A percentile compares a stretch with the other conserved stretches of the same genome.
Conservation (phyloP, 2,113 vertebrate species). For the Bubo scandiacus region DNA sequence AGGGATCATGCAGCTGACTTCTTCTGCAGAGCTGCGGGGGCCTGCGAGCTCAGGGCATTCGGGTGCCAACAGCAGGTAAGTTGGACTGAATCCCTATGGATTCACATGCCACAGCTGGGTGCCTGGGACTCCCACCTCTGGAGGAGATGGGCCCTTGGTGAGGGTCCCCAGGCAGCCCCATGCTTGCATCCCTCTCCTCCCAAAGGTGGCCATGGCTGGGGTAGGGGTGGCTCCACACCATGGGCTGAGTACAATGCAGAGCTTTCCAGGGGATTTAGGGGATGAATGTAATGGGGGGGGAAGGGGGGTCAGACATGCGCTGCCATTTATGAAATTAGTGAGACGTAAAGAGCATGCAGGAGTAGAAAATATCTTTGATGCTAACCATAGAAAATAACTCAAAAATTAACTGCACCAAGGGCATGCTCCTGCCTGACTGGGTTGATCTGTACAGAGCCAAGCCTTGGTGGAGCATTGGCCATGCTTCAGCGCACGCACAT, state of each 20-base stretch:
- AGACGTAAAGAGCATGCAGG: not conserved
- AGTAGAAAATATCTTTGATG: constrained; percentile 3
- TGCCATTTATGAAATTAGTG: constrained; percentile 14
- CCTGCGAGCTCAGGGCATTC: not conserved
- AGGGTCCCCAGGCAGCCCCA: not conserved
- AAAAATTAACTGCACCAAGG: not conserved
- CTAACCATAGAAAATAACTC: constrained; percentile 46
- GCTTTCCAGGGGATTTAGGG: not conserved
- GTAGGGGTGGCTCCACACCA: not conserved
- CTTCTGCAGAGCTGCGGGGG: not conserved
- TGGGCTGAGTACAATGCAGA: rapidly evolving
- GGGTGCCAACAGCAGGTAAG: not conserved
- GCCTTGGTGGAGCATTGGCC: not conserved
- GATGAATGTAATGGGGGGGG: not conserved
- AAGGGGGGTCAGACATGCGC: not conserved
- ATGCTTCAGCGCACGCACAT: constrained; percentile 26
- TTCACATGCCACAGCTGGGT: not conserved
- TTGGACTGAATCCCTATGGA: not conserved
- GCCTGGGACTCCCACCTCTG: rapidly evolving
- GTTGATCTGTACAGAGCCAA: constrained; percentile 11
- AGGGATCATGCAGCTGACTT: rapidly evolving
- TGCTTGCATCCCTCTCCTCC: not conserved
- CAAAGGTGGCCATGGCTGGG: rapidly evolving
- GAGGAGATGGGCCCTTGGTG: rapidly evolving
- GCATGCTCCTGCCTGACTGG: constrained; percentile 40